Base-by-base conservation (phyloP, 1,140 invertebrate genomes). In the Pomacea maculata region DNA sequence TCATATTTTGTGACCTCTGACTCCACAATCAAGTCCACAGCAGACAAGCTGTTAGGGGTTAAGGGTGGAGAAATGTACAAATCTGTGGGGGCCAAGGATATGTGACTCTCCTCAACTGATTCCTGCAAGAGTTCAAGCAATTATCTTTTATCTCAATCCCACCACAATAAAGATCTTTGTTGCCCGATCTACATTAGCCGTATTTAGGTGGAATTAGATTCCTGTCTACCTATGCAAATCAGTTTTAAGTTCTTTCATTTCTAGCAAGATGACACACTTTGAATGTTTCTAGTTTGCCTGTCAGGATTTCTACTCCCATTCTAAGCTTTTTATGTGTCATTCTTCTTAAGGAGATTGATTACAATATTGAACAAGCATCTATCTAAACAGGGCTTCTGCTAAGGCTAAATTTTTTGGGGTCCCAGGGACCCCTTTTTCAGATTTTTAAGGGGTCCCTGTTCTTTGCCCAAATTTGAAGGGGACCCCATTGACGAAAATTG, bases 1-100 rank as follows among this genome's bases (percentile, higher is more conserved):
- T 90, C 88, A 84, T 86, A 86, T n/a, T 86, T 86, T 74, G 81
- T 86, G 80, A 89, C 84, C 67, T 87, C 84, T 65, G 87, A 84
- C 29, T 84, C 85, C 80, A 90, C 76, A 17, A 83, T 87, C 17
- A 90, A 80, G 72, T 90, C 89, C 68, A 90, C 84, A 75, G 75
- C 75, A 17, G 88, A 88, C 15, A 88, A 81, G n/a, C 81, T 72
- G 21, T 81, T 82, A 29, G 88, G 88, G 25, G 85, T 89, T 63
- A 85, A 84, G 4, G 80, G 81, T 25, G 89, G 89, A 52, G 89
- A 90, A 10, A 85, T 57, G 80, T 90, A 90, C 52, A 87, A 88
- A 5, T 89, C 89, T 15, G 88, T 88, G n/a, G 89, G 88, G 25
- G 89, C 89, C 83, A 86, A 74, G 11, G 88, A 89, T 4, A 85